Evolutionary conservation across 2,797 vertebrate genomes (phyloP).

Genomic region (Okamejei kenojei): DNA sequence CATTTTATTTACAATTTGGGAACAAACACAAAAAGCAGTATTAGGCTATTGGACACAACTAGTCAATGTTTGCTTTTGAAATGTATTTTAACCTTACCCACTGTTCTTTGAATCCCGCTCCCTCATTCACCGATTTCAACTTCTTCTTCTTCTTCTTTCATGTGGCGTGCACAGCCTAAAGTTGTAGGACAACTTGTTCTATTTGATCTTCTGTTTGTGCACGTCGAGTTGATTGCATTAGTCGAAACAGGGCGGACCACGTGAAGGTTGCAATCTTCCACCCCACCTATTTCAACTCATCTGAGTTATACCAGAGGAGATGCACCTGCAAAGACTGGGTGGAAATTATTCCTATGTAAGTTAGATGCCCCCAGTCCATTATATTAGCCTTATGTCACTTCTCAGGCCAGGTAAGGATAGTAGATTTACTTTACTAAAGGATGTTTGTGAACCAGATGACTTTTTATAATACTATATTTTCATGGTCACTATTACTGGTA

Average conservation of each 20-base stretch:
- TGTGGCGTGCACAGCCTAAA: no score
- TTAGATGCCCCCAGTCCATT: neutral
- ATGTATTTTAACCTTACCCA: neutral
- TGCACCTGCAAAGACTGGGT: neutral
- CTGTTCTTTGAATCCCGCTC: neutral
- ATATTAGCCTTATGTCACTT: neutral
- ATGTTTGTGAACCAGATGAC: no score
- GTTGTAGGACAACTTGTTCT: no score
- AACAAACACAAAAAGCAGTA: neutral
- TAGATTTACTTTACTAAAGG: no score
- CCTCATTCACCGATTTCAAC: neutral
- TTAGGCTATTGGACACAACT: neutral
- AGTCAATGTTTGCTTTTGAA: neutral
- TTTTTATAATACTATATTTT: no score
- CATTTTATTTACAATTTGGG: neutral
- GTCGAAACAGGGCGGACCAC: no score
- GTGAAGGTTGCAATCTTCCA: no score
- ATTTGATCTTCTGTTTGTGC: no score
- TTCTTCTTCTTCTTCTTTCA: no score
- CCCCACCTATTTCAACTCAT: neutral
- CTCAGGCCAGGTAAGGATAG: no score
- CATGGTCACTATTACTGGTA: no score
- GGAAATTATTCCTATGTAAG: neutral
- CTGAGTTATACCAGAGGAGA: neutral
- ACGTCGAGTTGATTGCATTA: no score